A percentile compares a stretch with the other conserved stretches of the same genome.
These are phyloP conservation scores for Pangasius krempfi DNA, from an alignment of 2,797 vertebrate species.

Conservation along the genomic window DNA sequence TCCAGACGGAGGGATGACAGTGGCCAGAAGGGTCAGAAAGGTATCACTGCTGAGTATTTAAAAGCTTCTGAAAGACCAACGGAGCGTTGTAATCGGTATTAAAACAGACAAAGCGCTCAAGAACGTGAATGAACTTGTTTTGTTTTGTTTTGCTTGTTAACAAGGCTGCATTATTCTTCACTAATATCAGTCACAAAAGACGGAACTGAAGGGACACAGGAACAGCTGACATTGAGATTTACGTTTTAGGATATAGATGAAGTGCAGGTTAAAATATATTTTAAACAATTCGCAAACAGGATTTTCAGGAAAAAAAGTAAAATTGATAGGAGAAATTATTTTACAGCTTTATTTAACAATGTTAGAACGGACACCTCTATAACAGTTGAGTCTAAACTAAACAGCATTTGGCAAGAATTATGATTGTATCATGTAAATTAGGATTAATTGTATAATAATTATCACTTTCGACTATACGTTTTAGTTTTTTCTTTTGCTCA, in stretches of 20 bases:
- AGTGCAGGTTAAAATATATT: background rate
- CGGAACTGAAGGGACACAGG: background rate
- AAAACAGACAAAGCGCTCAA: background rate
- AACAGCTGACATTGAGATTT: background rate
- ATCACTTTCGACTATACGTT: background rate
- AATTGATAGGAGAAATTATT: background rate
- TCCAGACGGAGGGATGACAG: constrained; percentile 45
- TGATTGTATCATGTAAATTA: background rate
- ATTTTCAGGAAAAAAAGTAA: background rate
- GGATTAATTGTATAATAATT: background rate
- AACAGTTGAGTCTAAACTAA: background rate
- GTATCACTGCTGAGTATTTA: constrained; percentile 33
- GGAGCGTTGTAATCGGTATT: background rate
- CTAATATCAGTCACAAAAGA: background rate
- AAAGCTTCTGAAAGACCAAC: background rate
- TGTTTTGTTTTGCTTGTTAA: too few species aligned
- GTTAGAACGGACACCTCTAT: background rate
- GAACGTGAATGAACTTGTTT: background rate
- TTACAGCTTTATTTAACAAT: background rate
- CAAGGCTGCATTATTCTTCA: too few species aligned
- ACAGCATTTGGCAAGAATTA: background rate
- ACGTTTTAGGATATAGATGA: background rate
- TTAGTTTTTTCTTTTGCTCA: background rate
- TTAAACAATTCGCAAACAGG: background rate
- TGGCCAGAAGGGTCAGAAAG: constrained; percentile 41